Base-by-base conservation (phyloP, 2,888 invertebrate species). In the Tubiluchus corallicola region DNA sequence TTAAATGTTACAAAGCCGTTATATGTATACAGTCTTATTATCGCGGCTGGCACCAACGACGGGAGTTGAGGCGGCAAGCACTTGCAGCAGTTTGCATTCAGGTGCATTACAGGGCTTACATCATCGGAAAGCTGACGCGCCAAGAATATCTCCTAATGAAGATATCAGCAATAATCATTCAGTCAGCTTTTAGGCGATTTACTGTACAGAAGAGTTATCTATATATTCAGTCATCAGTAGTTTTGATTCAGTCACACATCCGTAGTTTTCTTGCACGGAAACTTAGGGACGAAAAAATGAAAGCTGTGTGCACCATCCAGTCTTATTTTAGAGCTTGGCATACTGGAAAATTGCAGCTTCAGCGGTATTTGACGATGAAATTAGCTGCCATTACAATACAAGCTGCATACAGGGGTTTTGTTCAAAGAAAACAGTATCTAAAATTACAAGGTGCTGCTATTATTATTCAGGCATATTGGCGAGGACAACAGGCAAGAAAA, bases 261-360 rank as follows among this genome's bases (percentile, higher is more conserved):
- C 38, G 42, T 3, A 42, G 37, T 2, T 47, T 43, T 40, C 4
- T 45, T 1, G 17, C n/a, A 1, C 17, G 13, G 18, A n/a, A 16
- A 20, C n/a, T 37, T 5, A 18, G 21, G 38, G 37, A 5, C n/a
- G 41, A n/a, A 15, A 5, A 16, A 5, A 16, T 41, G 5, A 17
- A 17, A 20, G 41, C 55, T 39, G 52, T 51, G 17, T 39, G 52
- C 3, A 52, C 45, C 4, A 51, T 56, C 19, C 58, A 58, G 46
- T 41, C 49, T 17, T 37, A 41, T 2, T 53, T 45, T 42, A 51
- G 54, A 29, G 50, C 49, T n/a, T n/a, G n/a, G n/a, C n/a, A n/a
- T n/a, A n/a, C n/a, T n/a, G n/a, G n/a, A n/a, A n/a, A n/a, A n/a
- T 9, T 29, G 29, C 29, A 29, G 29, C 9, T n/a, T 9, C 29